Conservation (phyloP, 2,888 invertebrate species). For the Morpho deidamia region DNA sequence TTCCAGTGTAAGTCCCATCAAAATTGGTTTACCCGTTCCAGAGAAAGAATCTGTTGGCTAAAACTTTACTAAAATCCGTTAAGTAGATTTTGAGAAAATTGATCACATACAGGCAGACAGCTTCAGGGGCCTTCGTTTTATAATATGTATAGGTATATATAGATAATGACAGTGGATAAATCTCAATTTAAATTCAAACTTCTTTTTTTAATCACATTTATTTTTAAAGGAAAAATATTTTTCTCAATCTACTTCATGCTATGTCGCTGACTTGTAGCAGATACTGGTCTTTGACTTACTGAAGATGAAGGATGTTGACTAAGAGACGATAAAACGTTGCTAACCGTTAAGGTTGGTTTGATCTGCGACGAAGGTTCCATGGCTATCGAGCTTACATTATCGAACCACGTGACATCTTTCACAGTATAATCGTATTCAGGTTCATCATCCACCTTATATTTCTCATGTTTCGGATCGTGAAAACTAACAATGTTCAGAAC, state of each 20-base stretch:
- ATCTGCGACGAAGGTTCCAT: constrained; percentile 1
- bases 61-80: too few relatives aligned
- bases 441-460: constrained; percentile 33
- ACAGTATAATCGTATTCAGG: constrained; percentile 18
- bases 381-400: constrained; percentile 11
- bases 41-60: too few relatives aligned
- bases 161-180: too few relatives aligned
- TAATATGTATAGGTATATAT: too few relatives aligned
- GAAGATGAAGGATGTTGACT: constrained; percentile 8
- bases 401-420: constrained; percentile 25
- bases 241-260: background rate
- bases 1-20: too few relatives aligned
- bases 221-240: too few relatives aligned
- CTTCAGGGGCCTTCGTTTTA: too few relatives aligned
- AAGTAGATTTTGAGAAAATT: too few relatives aligned
- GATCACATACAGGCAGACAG: too few relatives aligned
- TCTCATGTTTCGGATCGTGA: constrained; percentile 64
- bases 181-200: too few relatives aligned
- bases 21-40: too few relatives aligned
- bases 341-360: constrained; percentile 2
- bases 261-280: background rate
- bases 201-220: too few relatives aligned
- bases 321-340: constrained; percentile 3
- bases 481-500: constrained; percentile 59
- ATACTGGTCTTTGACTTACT: background rate